Evolutionary conservation across 2,797 vertebrate species (phyloP), one percentile per base, ranked within the genome.

Genomic region (Acridotheres tristis): DNA sequence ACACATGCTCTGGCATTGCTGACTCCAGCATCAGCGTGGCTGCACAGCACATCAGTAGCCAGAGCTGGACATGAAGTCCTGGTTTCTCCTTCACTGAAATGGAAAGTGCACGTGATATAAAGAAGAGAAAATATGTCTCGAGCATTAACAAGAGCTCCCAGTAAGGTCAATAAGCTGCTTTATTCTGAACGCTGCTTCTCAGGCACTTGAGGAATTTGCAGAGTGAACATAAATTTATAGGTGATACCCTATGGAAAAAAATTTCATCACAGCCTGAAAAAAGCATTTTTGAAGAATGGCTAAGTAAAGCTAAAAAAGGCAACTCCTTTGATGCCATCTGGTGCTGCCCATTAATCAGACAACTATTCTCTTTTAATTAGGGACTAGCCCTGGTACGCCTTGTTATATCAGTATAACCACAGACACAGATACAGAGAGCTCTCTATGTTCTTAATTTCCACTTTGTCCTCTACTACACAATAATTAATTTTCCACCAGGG

Each of bases 361-460:
- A 93, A 79, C 32, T 77, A 83, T 83, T 85, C 32, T 90, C 48
- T 85, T 82, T 80, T 92, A 93, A 88, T 90, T 76, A 86, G 53
- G 48, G 48, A 84, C 91, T 79, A 73, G 74, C 25, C 57, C 45
- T 90, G 55, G 51, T 88, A 86, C 0, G 42, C 54, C 73, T 90
- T 72, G 53, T 95, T 89, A 57, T 72, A 78, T 66, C 34, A 15
- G 47, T 81, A 78, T 38, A 38, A 63, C 18, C 36, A 43, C 30
- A 69, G 71, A 26, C 45, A 43, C 30, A 65, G 69, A 84, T 47
- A 72, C 38, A 90, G 85, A 84, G 69, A 89, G 32, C 55, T 75
- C 34, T 83, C 86, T 85, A 51, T 81, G 59, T 72, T 90, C 82
- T 86, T 59, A 59, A 77, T 91, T 94, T 38, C 67, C 29, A 75